Evolutionary conservation across 2,888 invertebrate genomes (phyloP), one percentile per base, ranked within the genome.

Genomic region (Carabus problematicus): DNA sequence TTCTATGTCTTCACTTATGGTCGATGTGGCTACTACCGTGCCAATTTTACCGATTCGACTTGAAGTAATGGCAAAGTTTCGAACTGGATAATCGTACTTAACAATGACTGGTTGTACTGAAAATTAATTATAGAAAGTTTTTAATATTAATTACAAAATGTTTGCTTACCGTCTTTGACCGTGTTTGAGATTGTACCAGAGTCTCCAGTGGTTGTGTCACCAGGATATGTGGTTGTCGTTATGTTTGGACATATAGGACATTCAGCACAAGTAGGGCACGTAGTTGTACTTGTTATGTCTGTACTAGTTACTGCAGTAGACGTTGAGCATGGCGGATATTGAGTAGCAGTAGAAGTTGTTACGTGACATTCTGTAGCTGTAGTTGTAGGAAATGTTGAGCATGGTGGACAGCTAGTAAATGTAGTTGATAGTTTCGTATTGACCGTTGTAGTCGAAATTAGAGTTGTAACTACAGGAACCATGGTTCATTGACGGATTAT

Each of bases 311-410:
- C 42, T 42, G 19, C 4, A 12, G 56, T 12, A 3, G 12, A 12
- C 11, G 54, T 54, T 54, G 56, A n/a, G 14, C 56, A 56, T n/a
- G 56, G 56, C 4, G 56, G 19, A 29, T 29, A 56, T 56, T 9
- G 4, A 54, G 2, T 18, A 54, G 3, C 9, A 3, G 18, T 54
- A 56, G 19, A n/a, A 4, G 55, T 3, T 19, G 56, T n/a, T 40
- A 8, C n/a, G 1, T n/a, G 42, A 6, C 16, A 40, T 41, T 12
- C 14, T 8, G 59, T 59, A 16, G 16, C 14, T 11, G 41, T 14
- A 12, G 16, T 12, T 59, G 12, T 12, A 19, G 12, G 9, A 1
- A 12, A 29, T 3, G 11, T 56, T 56, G 18, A 18, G 29, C 29
- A 16, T 1, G 29, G 16, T 52, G 18, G 8, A 56, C 1, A 29